A percentile compares a stretch with the other conserved stretches of the same genome.
These are phyloP conservation scores for Linnaemya vulpina DNA, from an alignment of 2,888 invertebrate species.

Conservation along the genomic window DNA sequence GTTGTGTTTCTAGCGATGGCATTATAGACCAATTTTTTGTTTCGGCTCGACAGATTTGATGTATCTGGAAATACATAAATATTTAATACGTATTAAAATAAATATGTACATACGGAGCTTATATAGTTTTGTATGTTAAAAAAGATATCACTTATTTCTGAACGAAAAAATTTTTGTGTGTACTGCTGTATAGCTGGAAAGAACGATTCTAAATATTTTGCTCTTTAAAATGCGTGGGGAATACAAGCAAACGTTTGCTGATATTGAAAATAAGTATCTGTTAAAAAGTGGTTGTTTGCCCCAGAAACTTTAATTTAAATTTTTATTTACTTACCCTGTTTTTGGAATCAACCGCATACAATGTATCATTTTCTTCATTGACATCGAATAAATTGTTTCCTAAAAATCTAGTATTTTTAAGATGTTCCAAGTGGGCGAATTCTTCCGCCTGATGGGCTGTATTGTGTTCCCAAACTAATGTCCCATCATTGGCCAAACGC, in stretches of 20 bases:
- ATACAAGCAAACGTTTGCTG: no score
- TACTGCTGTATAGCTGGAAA: no score
- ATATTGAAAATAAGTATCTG: no score
- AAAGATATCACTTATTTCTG: no score
- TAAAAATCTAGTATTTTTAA: conserved; percentile 78
- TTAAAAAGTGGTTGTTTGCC: no score
- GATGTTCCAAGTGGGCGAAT: conserved; percentile 75
- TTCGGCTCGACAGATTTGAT: conserved; percentile 76
- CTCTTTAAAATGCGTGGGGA: no score
- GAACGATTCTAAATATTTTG: no score
- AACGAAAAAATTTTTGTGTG: no score
- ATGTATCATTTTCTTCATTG: conserved; percentile 70
- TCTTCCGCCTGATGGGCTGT: conserved; percentile 64
- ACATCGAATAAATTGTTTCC: conserved; percentile 77
- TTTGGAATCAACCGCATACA: conserved; percentile 80
- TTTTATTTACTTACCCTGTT: conserved; percentile 74
- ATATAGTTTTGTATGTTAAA: no score
- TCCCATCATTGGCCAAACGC: conserved; percentile 71
- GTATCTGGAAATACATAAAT: conserved; percentile 74
- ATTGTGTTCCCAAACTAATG: conserved; percentile 78
- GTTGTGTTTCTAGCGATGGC: conserved; percentile 50
- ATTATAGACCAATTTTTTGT: conserved; percentile 77
- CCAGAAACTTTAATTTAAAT: no score
- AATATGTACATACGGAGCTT: no score
- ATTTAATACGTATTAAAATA: no score